Evolutionary conservation across 1,140 invertebrate genomes (phyloP).

Genomic region (Cotesia glomerata): DNA sequence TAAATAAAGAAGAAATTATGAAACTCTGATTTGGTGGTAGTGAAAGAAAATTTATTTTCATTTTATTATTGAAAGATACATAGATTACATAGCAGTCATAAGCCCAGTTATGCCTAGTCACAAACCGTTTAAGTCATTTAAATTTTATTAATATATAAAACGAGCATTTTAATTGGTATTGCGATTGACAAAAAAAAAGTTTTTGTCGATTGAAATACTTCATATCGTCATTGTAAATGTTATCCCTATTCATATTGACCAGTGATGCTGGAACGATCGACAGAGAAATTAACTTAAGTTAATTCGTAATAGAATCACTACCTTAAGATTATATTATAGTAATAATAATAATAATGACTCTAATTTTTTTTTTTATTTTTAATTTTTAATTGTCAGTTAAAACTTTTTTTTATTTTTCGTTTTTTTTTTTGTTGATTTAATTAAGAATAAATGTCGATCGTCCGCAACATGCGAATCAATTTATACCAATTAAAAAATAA

Average conservation of each 20-base stretch:
- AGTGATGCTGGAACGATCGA: background rate
- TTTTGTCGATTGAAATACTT: background rate
- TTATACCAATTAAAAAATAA: too few species aligned
- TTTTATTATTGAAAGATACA: slow-evolving; percentile 54
- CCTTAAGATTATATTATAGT: too few species aligned
- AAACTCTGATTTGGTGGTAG: slow-evolving; percentile 39
- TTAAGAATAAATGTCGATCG: too few species aligned
- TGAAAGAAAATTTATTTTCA: slow-evolving; percentile 52
- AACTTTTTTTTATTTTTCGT: too few species aligned
- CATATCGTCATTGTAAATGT: background rate
- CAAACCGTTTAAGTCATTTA: slow-evolving; percentile 5
- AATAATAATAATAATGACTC: too few species aligned
- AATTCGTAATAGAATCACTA: too few species aligned
- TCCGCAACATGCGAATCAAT: too few species aligned
- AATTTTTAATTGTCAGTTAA: too few species aligned
- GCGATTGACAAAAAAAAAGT: background rate
- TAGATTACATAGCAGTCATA: slow-evolving; percentile 36
- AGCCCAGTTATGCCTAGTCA: slow-evolving; percentile 7
- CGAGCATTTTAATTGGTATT: slow-evolving; percentile 6
- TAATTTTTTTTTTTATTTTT: too few species aligned
- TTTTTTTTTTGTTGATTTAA: too few species aligned
- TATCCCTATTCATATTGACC: background rate
- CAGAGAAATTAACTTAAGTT: background rate
- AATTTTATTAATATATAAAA: background rate
- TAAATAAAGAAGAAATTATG: slow-evolving; percentile 12